Evolutionary conservation across 2,797 vertebrate genomes (phyloP), one percentile per base, ranked within the genome.

Genomic region (Sternotherus odoratus): DNA sequence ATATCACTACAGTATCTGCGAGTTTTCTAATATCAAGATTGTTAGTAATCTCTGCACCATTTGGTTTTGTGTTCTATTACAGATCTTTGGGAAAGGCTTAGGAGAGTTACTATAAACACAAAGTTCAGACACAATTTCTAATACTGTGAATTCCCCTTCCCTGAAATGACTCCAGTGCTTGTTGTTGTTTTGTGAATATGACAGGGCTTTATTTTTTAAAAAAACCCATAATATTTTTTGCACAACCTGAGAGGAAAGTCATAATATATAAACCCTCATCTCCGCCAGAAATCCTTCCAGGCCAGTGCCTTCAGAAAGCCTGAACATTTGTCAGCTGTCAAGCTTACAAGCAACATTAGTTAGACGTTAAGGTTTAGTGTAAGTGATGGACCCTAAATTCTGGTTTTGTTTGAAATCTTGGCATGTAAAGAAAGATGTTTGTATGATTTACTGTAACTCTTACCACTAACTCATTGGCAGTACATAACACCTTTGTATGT

Each of bases 181-280:
- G 4, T 57, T 19, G 17, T 90, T 91, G 60, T 95, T 66, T 86
- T 80, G 51, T 74, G 24, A 80, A 48, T 78, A 15, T 82, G 54
- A 87, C 56, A 88, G 10, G 72, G 8, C 28, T 95, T 92, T 39
- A 89, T 28, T 78, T 85, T 89, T 80, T n/a, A 51, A 88, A 79
- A 91, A 80, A 80, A 92, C 43, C 5, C 13, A 83, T 63, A 79
- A 19, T 88, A 86, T 56, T 93, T 93, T 5, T 83, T 49, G 87
- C 19, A 79, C 10, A 79, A 69, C 82, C 60, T 94, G 33, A 90
- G 89, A 91, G 78, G 36, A 60, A 89, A 77, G 28, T 86, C 88
- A 89, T 75, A 82, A 85, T 8, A 74, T 8, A 1, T 12, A 87
- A 90, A 79, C 16, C 51, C 85, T 83, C 82, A 77, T 39, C 21